Base-by-base conservation (phyloP, 2,797 vertebrate genomes). In the Echiichthys vipera region DNA sequence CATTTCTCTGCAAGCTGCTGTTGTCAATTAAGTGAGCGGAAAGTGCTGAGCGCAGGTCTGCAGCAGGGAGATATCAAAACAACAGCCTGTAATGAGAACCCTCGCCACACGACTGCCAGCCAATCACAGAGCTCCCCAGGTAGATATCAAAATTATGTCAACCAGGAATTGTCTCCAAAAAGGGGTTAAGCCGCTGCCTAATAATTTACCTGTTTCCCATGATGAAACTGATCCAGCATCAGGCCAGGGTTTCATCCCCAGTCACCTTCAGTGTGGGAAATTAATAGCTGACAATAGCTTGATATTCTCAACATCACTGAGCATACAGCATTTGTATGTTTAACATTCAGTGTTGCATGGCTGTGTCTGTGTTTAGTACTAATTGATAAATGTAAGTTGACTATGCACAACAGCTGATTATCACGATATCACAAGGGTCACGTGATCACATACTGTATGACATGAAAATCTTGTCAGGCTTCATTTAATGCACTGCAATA, bases 101-200 rank as follows among this genome's bases (percentile, higher is more conserved):
- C 53, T 67, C 84, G 74, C 77, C 54, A 22, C 5, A 71, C 84
- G 73, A 27, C 51, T 3, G 43, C 49, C 62, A 25, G 43, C 84
- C 75, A 83, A 87, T 85, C 84, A 78, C 39, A 78, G 68, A n/a
- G 58, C 72, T 74, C 78, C 81, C 58, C 11, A n/a, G 68, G 73
- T 13, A 36, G 70, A 62, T 64, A 53, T 75, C 24, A 71, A 45
- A 76, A 59, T 67, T 46, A 78, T 80, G 80, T 80, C 75, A 65
- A 18, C 63, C 47, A 5, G 50, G 55, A 29, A n/a, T 2, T 7
- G 13, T 57, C 29, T 65, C 61, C 24, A 2, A 45, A 4, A 9
- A 30, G 13, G 56, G 27, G 40, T 55, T 7, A 54, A 70, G 53
- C 24, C 15, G 0, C 11, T 32, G 65, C 29, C 65, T 53, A 8